A percentile compares a stretch with the other conserved stretches of the same genome.
Conservation (phyloP, 2,888 invertebrate species). For the Oxytorus armatus region DNA sequence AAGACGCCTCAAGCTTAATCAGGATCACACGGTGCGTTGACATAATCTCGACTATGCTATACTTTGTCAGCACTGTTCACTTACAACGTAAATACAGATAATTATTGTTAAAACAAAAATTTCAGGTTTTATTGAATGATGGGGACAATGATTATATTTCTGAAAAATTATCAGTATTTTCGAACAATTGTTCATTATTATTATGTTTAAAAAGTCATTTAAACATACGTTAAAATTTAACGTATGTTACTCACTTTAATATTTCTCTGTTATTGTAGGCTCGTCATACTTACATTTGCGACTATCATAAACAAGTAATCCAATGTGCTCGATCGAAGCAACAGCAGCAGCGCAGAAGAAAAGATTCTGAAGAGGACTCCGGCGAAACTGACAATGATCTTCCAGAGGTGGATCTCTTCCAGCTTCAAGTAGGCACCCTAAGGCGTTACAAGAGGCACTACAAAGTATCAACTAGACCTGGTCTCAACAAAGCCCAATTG, state of each 20-base stretch:
- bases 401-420: slow-evolving; percentile 97
- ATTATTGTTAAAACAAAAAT: too few relatives aligned
- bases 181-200: background rate
- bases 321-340: slow-evolving; percentile 97
- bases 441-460: slow-evolving; percentile 97
- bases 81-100: too few relatives aligned
- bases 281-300: slow-evolving; percentile 98
- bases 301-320: slow-evolving; percentile 97
- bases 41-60: background rate
- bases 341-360: slow-evolving; percentile 87
- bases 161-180: background rate
- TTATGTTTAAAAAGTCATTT: too few relatives aligned
- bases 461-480: slow-evolving; percentile 95
- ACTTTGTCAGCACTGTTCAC: too few relatives aligned
- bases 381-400: slow-evolving; percentile 96
- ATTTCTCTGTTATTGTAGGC: slow-evolving; percentile 87
- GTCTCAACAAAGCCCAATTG: slow-evolving; percentile 97
- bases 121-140: too few relatives aligned
- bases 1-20: slow-evolving; percentile 93
- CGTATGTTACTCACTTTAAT: background rate
- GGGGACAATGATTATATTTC: too few relatives aligned
- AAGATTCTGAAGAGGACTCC: slow-evolving; percentile 97
- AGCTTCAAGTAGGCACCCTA: slow-evolving; percentile 97
- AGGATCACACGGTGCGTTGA: slow-evolving; percentile 89
- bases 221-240: background rate